A percentile compares a stretch with the other conserved stretches of the same genome.
These are phyloP conservation scores for Hecatera dysodea DNA, from an alignment of 2,888 invertebrate species.

Conservation along the genomic window DNA sequence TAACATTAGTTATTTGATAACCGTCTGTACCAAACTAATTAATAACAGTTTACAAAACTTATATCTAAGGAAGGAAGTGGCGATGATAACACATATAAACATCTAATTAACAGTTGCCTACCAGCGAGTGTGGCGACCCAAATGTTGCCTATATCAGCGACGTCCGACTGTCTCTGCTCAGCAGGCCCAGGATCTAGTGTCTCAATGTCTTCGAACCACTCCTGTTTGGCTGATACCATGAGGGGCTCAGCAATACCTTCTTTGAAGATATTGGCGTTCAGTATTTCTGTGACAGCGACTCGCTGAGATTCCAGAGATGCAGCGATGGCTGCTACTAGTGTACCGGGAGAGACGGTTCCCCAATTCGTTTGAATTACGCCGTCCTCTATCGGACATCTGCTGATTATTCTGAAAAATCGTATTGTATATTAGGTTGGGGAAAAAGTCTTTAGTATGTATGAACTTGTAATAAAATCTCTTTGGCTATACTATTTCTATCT, in stretches of 20 bases:
- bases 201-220: conserved; percentile 83
- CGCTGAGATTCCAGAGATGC: conserved; percentile 91
- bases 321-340: conserved; percentile 91
- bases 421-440: background rate
- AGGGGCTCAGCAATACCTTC: conserved; percentile 83
- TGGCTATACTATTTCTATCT: too few relatives aligned
- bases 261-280: conserved; percentile 82
- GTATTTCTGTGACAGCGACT: conserved; percentile 87
- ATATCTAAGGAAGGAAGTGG: conserved; percentile 30
- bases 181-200: conserved; percentile 69
- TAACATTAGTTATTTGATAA: conserved; percentile 6
- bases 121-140: conserved; percentile 59
- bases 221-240: conserved; percentile 80
- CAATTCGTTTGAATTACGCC: conserved; percentile 92
- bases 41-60: conserved; percentile 8
- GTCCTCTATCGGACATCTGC: conserved; percentile 92
- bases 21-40: conserved; percentile 9
- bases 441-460: too few relatives aligned
- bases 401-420: conserved; percentile 76
- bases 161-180: conserved; percentile 66
- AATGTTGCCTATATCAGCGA: conserved; percentile 87
- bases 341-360: conserved; percentile 91
- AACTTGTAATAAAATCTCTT: too few relatives aligned
- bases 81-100: conserved; percentile 23
- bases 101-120: conserved; percentile 22